These are phyloP conservation scores for Stegophylla sp. DNA, from an alignment of 2,888 invertebrate genomes.

Conservation along the genomic window DNA sequence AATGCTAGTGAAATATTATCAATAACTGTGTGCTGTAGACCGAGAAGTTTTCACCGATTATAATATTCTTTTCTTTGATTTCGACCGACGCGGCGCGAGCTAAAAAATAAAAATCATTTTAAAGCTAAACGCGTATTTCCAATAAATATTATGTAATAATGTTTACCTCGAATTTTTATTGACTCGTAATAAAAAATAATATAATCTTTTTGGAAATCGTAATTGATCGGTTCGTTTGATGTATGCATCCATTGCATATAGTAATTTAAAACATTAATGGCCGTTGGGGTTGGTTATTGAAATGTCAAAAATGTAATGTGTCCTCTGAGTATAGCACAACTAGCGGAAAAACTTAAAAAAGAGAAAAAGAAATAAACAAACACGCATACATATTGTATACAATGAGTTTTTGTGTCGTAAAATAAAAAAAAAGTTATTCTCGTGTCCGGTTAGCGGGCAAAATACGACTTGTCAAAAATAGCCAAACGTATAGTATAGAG, in stretches of 20 bases:
- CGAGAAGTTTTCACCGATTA: too few relatives aligned
- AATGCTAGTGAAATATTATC: too few relatives aligned
- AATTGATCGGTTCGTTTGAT: neutral
- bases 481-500: neutral
- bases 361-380: too few relatives aligned
- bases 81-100: too few relatives aligned
- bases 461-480: conserved; percentile 4
- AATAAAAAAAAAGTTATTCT: conserved; percentile 27
- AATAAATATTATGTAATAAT: too few relatives aligned
- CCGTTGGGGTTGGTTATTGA: neutral
- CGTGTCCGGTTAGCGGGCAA: neutral
- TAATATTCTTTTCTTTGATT: too few relatives aligned
- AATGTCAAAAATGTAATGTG: neutral
- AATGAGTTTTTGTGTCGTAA: neutral
- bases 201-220: neutral
- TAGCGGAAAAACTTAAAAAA: too few relatives aligned
- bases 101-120: too few relatives aligned
- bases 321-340: neutral
- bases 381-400: neutral
- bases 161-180: neutral
- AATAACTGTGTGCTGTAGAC: too few relatives aligned
- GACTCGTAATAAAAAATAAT: neutral
- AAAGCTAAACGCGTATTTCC: too few relatives aligned
- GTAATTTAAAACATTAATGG: neutral
- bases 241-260: neutral